Evolutionary conservation across 2,113 vertebrate genomes (phyloP), one percentile per base, ranked within the genome.

Genomic region (Tauraco erythrolophus): DNA sequence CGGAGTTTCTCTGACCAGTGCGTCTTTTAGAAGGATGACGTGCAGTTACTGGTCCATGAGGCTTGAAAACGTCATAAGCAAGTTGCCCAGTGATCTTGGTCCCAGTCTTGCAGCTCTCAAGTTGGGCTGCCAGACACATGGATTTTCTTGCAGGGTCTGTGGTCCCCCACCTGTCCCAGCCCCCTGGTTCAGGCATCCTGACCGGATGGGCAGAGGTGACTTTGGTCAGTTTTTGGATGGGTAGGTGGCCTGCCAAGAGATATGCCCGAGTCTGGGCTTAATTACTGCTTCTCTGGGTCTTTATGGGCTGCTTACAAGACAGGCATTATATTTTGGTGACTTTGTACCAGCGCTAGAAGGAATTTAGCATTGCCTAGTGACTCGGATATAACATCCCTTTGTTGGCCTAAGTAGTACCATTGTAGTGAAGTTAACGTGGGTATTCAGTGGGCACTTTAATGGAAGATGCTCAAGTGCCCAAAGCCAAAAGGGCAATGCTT

Each of bases 191-290:
- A 11, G 28, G 8, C 15, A 7, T 6, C 19, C 41, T 37, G 48
- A 4, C 8, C 35, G 10, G 48, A 1, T 1, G 9, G 46, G 21
- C 64, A 37, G 39, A 23, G 51, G 30, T 10, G 25, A 3, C 50
- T 35, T 21, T 9, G 21, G 54, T 5, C 1, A 4, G 1, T 8
- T 14, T 39, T 31, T 14, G 54, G 11, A 0, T 71, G 41, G 50
- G 14, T 7, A 1, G 8, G 19, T 31, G 45, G 1, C 35, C 22
- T 35, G 43, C 43, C 11, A 6, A 23, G 24, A 45, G 4, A 5
- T 0, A 7, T 33, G 21, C 62, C 30, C 0, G 0, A 21, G 13
- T 0, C 33, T 14, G 33, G 19, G 8, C 19, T 23, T 2, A 4
- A 23, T 4, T 11, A 4, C 15, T 0, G 0, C 31, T n/a, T 5